Evolutionary conservation across 2,113 vertebrate species (phyloP), one percentile per base, ranked within the genome.

Genomic region (Physeter macrocephalus): DNA sequence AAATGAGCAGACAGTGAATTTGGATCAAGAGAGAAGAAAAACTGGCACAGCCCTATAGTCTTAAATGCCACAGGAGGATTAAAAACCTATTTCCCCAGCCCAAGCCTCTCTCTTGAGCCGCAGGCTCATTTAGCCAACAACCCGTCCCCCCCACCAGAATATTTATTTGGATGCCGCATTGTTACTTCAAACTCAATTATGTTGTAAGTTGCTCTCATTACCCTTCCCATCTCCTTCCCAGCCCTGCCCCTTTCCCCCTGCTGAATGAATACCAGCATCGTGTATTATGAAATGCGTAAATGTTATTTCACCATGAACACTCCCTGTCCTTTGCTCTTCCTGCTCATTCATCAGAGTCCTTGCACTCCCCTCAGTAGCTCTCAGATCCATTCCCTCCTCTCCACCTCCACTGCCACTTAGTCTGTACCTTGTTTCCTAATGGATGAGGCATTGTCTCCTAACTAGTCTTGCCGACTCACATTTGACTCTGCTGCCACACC

Each of bases 351-450:
- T 23, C 36, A 36, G 54, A 15, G 43, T 29, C 29, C 23, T 90
- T 74, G 18, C 31, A 21, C 64, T 57, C 54, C 31, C 49, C 34
- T 43, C 10, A 8, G 3, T 6, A 2, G 41, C 72, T 71, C 36
- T 41, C 39, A 20, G 6, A 31, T 8, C 49, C 0, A 1, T 41
- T 29, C 43, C 74, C 43, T 80, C 57, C 52, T 61, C 69, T 88
- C 27, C 12, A 18, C 3, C 31, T 2, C 8, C 43, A 9, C 0
- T 2, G 2, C 49, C 34, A 1, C 52, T 66, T 27, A 34, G 2
- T 21, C 77, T 8, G 1, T 0, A 6, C 23, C 17, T 34, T 23
- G 15, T 57, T 82, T 77, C 72, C 52, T 39, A 18, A 72, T 15
- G 46, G 64, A 54, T 41, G 10, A 86, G 20, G 27, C 57, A 27